These are phyloP conservation scores for Aphidius ervi DNA, from an alignment of 1,140 invertebrate genomes.

Conservation along the genomic window DNA sequence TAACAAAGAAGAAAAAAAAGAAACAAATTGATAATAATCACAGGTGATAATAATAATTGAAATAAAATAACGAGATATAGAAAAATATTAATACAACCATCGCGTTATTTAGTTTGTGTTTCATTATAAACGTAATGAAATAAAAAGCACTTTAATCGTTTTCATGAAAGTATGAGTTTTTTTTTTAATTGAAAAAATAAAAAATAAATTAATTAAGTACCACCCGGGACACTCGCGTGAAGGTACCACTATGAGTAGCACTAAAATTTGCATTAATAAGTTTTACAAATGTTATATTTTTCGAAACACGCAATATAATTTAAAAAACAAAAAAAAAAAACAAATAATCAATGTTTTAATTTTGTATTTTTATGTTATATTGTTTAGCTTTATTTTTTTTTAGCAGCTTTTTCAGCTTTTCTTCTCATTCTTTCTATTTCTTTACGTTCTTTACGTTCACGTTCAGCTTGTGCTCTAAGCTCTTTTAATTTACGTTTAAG, in stretches of 20 bases:
- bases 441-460: constrained; percentile 74
- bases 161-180: too few species aligned
- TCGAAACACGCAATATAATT: too few species aligned
- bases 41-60: too few species aligned
- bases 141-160: too few species aligned
- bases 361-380: constrained; percentile 3
- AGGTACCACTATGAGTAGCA: constrained; percentile 12
- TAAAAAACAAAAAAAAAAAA: background rate
- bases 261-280: background rate
- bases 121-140: too few species aligned
- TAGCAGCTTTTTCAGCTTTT: constrained; percentile 77
- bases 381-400: constrained; percentile 55
- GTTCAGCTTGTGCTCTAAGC: constrained; percentile 72
- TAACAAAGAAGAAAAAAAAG: too few species aligned
- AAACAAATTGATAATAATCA: too few species aligned
- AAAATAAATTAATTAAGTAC: background rate
- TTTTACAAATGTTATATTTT: background rate
- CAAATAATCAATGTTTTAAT: background rate
- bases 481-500: constrained; percentile 89
- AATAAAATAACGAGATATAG: too few species aligned
- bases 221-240: background rate
- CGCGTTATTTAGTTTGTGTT: too few species aligned
- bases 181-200: too few species aligned
- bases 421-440: constrained; percentile 70
- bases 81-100: too few species aligned